Evolutionary conservation across 2,888 invertebrate species (phyloP).

Genomic region (Eudiplozoon nipponicum): DNA sequence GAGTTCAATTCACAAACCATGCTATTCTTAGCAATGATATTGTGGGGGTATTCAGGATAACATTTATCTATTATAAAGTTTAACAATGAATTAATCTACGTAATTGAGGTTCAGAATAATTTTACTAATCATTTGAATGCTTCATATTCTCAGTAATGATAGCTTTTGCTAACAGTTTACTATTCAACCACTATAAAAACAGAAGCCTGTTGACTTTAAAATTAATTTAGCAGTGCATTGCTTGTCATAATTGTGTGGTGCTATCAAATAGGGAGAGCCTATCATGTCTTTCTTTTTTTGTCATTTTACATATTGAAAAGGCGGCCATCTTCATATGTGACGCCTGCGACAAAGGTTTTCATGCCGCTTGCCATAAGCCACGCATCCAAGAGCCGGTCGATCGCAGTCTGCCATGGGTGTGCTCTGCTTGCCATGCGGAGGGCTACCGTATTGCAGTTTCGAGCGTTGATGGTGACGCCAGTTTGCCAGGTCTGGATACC

Average conservation of each 20-base stretch:
- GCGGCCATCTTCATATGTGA: conserved; percentile 45
- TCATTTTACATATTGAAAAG: no score
- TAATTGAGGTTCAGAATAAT: no score
- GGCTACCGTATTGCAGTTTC: not conserved
- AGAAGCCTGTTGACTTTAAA: not conserved
- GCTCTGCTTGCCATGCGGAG: conserved; percentile 6
- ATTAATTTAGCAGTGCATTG: not conserved
- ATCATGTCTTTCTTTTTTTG: no score
- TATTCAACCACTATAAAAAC: not conserved
- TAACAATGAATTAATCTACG: no score
- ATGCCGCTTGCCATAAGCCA: conserved; percentile 45
- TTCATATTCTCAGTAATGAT: not conserved
- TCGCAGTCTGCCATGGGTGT: conserved; percentile 17
- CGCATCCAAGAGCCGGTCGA: conserved; percentile 28
- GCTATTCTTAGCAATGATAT: no score
- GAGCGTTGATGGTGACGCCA: not conserved
- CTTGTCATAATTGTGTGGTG: conserved; percentile 36
- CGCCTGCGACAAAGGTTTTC: conserved; percentile 51
- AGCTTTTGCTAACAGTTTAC: not conserved
- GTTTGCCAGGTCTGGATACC: no score
- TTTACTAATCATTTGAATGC: not conserved
- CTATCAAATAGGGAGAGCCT: no score
- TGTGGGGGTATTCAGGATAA: no score
- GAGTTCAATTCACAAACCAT: no score
- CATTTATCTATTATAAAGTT: no score